Conservation (phyloP, 92 coral and sea anemone species). For the Ricordea florida region DNA sequence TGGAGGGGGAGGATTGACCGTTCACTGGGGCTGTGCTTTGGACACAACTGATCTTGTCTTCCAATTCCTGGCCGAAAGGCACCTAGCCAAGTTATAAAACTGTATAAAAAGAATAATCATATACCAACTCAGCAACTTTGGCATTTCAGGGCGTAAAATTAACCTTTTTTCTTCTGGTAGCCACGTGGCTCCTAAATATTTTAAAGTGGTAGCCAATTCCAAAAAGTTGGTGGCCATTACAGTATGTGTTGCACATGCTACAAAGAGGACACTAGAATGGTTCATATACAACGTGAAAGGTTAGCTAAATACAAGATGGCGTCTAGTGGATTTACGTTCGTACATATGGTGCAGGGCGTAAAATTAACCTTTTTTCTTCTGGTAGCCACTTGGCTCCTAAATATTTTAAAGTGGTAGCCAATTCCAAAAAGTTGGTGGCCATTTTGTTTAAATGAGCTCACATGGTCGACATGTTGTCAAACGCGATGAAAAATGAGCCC, state of each 20-base stretch:
- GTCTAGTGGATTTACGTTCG: no score
- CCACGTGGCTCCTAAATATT: background rate
- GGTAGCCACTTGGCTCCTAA: no score
- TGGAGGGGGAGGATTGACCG: constrained; percentile 82
- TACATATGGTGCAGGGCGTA: no score
- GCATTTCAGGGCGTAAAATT: background rate
- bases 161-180: background rate
- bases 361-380: no score
- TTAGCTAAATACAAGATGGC: no score
- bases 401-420: no score
- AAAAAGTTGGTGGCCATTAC: background rate
- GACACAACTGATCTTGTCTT: constrained; percentile 75
- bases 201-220: background rate
- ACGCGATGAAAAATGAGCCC: no score
- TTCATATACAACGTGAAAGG: no score
- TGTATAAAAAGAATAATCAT: background rate
- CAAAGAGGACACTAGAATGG: no score
- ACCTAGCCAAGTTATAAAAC: constrained; percentile 49
- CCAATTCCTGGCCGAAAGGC: constrained; percentile 29
- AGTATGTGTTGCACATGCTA: background rate
- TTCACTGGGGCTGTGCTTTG: constrained; percentile 90
- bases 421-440: no score
- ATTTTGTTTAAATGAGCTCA: no score
- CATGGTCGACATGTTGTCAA: no score
- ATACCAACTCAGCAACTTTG: background rate